Percentiles rank a stretch among this genome's conserved stretches.
phyloP scores from a whole-genome alignment of 1,140 invertebrate genomes.

The Brachionus koreanus region DNA sequence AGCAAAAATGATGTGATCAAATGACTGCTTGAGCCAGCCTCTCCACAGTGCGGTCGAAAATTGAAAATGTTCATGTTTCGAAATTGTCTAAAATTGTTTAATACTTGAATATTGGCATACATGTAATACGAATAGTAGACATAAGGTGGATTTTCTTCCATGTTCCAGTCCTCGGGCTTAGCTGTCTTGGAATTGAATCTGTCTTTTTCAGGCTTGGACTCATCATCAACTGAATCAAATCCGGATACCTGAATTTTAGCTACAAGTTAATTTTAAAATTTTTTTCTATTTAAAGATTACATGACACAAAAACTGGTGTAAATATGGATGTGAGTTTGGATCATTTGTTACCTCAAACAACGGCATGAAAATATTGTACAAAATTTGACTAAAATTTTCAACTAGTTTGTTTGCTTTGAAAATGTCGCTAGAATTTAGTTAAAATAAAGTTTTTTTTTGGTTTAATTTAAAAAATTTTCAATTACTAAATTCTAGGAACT shows the following conservation, averaged over 20 bases:
- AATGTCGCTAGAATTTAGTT: conserved; percentile 76
- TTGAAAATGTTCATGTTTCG: conserved; percentile 91
- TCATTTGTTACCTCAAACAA: conserved; percentile 82
- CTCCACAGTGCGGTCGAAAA: conserved; percentile 93
- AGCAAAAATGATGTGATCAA: conserved; percentile 91
- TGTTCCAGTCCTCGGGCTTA: conserved; percentile 77
- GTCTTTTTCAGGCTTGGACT: conserved; percentile 96
- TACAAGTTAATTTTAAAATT: neutral
- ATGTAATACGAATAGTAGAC: conserved; percentile 98
- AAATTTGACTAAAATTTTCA: conserved; percentile 87
- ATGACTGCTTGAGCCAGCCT: conserved; percentile 93
- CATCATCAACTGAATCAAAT: conserved; percentile 98
- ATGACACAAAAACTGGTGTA: conserved; percentile 84
- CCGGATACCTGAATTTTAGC: conserved; percentile 74
- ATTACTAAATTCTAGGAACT: conserved; percentile 89
- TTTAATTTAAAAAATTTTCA: conserved; percentile 48
- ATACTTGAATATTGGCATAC: conserved; percentile 88
- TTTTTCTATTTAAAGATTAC: conserved; percentile 60
- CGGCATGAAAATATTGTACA: conserved; percentile 92
- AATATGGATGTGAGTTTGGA: conserved; percentile 82
- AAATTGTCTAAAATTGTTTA: conserved; percentile 89
- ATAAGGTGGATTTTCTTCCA: conserved; percentile 93
- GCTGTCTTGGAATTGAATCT: conserved; percentile 57
- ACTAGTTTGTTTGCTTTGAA: conserved; percentile 93
- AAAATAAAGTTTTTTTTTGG: conserved; percentile 6